Evolutionary conservation across 2,797 vertebrate genomes (phyloP), one percentile per base, ranked within the genome.

Genomic region (Centropyge bicolor): DNA sequence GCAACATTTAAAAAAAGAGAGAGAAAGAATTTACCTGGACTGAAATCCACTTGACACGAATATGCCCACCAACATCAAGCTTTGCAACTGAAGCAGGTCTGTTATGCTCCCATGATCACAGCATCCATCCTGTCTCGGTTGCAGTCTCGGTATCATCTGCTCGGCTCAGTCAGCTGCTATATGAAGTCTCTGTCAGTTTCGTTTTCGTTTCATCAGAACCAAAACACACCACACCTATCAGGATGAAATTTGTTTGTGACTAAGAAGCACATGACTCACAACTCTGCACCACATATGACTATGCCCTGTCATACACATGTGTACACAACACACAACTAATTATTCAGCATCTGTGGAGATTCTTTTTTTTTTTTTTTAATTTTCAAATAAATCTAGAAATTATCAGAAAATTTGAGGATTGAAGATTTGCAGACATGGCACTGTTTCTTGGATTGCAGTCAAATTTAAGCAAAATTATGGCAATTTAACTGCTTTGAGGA

Each of bases 191-290:
- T 2, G 31, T 67, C 64, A 43, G 11, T 86, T 87, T 87, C 65
- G 79, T 54, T 92, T 92, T 91, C 87, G 79, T 86, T 91, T 90
- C 80, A 27, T 51, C 72, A 38, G 41, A 83, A 85, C 12, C 3
- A 10, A 64, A 17, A 16, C 35, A n/a, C 17, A 19, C 70, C 75
- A 43, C 81, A 43, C 65, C 77, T 49, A 22, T 6, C 3, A 27
- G 19, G 11, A 6, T 46, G 45, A 17, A 17, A 46, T 46, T 6
- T 35, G 8, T 4, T 10, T 4, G 8, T 54, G 73, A 70, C 54
- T 59, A 4, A 60, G 22, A 41, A 2, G 2, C 64, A 9, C 6
- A 12, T 31, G 24, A 46, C n/a, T 5, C 16, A 48, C 10, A 27
- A 2, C 27, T 31, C 27, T 31, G 27, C 27, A 31, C 27, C 27